Conservation (phyloP, 2,888 invertebrate species). For the Pseudolycoriella hygida region DNA sequence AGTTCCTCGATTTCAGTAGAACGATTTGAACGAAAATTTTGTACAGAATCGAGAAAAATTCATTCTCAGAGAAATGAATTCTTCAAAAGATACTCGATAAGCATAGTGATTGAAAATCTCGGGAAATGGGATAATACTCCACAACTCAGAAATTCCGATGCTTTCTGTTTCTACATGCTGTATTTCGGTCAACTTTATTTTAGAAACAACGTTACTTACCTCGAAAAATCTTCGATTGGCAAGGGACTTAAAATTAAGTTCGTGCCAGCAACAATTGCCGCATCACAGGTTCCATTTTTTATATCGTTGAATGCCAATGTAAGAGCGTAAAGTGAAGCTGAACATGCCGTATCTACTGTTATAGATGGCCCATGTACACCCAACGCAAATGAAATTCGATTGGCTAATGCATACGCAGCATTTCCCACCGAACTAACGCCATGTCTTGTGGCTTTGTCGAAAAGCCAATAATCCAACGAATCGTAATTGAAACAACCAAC, state of each 20-base stretch:
- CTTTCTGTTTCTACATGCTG: no score
- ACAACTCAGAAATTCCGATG: no score
- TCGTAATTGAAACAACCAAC: conserved; percentile 37
- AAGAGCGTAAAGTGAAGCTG: conserved; percentile 76
- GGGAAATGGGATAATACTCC: no score
- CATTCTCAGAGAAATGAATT: no score
- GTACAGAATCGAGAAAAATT: no score
- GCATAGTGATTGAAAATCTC: no score
- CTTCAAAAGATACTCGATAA: no score
- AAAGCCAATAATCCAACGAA: conserved; percentile 35
- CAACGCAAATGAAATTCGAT: conserved; percentile 33
- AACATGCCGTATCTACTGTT: conserved; percentile 69
- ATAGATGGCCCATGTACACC: conserved; percentile 8
- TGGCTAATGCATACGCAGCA: neutral
- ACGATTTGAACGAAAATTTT: no score
- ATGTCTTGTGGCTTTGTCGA: conserved; percentile 7
- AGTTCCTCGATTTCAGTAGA: no score
- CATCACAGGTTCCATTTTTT: conserved; percentile 64
- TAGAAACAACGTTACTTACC: no score
- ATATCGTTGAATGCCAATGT: conserved; percentile 66
- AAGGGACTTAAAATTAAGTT: conserved; percentile 60
- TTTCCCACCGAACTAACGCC: conserved; percentile 14
- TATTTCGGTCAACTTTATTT: no score
- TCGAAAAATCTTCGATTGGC: conserved; percentile 18
- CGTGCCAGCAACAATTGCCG: conserved; percentile 76